phyloP scores from a whole-genome alignment of 2,888 invertebrate genomes.

The Pollenia labialis region DNA sequence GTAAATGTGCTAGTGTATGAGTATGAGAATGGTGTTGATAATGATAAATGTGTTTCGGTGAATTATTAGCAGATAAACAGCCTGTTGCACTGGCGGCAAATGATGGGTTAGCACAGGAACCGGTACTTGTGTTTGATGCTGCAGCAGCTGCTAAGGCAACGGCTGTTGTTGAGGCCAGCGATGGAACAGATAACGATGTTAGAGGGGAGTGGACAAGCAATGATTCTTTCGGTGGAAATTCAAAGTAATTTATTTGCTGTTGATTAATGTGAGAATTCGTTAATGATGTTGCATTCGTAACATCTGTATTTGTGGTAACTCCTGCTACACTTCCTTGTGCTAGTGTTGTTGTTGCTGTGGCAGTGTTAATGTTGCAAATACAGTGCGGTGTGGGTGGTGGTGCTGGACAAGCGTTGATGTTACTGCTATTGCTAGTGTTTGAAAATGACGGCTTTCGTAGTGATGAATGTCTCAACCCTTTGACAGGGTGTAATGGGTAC shows the following conservation, averaged over 20 bases:
- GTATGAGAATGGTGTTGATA: constrained; percentile 71
- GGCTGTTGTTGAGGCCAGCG: constrained; percentile 75
- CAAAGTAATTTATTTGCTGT: constrained; percentile 80
- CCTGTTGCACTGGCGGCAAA: constrained; percentile 75
- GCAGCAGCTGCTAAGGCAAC: constrained; percentile 69
- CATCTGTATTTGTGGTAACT: constrained; percentile 18
- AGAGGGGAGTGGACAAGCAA: constrained; percentile 70
- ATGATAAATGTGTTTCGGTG: constrained; percentile 74
- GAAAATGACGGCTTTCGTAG: constrained; percentile 82
- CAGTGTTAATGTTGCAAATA: constrained; percentile 64
- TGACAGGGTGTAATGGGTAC: constrained; percentile 84
- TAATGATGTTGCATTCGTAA: constrained; percentile 61
- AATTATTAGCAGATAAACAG: constrained; percentile 75
- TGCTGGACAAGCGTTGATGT: constrained; percentile 81
- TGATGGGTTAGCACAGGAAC: constrained; percentile 58
- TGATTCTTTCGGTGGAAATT: constrained; percentile 77
- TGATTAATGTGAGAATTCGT: constrained; percentile 78
- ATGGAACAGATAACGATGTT: constrained; percentile 78
- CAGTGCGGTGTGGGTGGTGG: constrained; percentile 80
- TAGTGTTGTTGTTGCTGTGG: constrained; percentile 72
- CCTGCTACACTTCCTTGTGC: constrained; percentile 76
- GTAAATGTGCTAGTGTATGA: constrained; percentile 69
- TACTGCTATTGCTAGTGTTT: constrained; percentile 79
- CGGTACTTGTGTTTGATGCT: constrained; percentile 50
- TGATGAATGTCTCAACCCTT: constrained; percentile 84